Evolutionary conservation across 2,797 vertebrate genomes (phyloP), one percentile per base, ranked within the genome.

Genomic region (Bovichtus diacanthus): DNA sequence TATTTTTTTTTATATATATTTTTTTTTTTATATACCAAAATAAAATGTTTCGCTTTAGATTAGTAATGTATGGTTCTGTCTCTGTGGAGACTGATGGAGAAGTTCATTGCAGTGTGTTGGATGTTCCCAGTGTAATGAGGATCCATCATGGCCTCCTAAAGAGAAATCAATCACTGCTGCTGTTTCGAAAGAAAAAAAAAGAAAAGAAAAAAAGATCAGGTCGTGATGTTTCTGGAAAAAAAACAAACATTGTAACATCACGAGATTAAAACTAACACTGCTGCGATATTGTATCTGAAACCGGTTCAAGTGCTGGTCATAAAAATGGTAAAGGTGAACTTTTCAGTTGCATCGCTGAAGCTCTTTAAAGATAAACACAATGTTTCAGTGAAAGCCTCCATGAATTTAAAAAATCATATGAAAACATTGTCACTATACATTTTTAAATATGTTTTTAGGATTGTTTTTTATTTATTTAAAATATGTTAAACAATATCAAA

Each of bases 61-160:
- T 47, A 61, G 41, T 41, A 16, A 43, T 29, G 44, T 21, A 61
- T 68, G 44, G n/a, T 19, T 53, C 60, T 60, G 15, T 23, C 71
- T 55, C 44, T 67, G 68, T 27, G 63, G 71, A 87, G 91, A 92
- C 91, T 92, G 91, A 92, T 92, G 49, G 87, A 88, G 85, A 90
- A 93, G 91, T 93, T 93, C 88, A 95, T 95, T 90, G 93, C 90
- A 87, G 86, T 77, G 89, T 92, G 91, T 86, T 93, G 84, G 87
- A 93, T 90, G 90, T 90, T 84, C 82, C 86, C 92, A 88, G 74
- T 90, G 86, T 93, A 94, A 94, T 87, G 92, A 91, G 89, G 85
- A 88, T 90, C 90, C 92, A 93, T 95, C 93, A 80, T 90, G 88
- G 91, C 88, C 90, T 94, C 92, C 93, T 92, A 78, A 92, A 92